Percentiles rank a stretch among this genome's conserved stretches.
phyloP scores from a whole-genome alignment of 2,113 vertebrate genomes.

The Excalfactoria chinensis region DNA sequence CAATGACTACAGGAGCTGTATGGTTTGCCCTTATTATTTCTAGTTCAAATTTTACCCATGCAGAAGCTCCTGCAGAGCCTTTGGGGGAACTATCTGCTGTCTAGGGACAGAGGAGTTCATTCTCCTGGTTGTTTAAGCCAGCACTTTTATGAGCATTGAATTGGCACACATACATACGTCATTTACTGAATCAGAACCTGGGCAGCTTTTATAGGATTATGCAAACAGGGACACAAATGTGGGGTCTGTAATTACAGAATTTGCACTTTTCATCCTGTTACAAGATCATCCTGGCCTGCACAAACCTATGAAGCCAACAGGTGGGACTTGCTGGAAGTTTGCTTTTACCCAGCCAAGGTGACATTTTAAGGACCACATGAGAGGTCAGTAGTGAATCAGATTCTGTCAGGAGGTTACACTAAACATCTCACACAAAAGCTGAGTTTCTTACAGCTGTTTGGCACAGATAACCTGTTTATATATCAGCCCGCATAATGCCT shows the following conservation, averaged over 20 bases:
- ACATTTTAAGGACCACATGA: neutral
- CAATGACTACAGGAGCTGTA: neutral
- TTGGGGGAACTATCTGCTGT: neutral
- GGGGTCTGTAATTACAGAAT: neutral
- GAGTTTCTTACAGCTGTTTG: neutral
- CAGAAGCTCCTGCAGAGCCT: neutral
- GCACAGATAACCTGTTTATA: neutral
- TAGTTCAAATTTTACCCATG: neutral
- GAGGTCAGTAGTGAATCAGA: neutral
- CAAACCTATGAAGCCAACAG: neutral
- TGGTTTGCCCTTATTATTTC: neutral
- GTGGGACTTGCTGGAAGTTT: neutral
- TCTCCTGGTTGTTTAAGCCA: neutral
- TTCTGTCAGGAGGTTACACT: neutral
- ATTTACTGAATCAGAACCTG: neutral
- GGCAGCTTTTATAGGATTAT: neutral
- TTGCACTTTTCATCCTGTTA: neutral
- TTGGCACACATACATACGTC: neutral
- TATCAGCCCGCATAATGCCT: neutral
- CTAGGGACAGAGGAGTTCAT: neutral
- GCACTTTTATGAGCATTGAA: neutral
- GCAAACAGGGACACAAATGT: neutral
- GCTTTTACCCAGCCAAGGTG: neutral
- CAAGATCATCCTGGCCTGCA: neutral
- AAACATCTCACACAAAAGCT: neutral